These are phyloP conservation scores for Pelosia muscerda DNA, from an alignment of 2,888 invertebrate species.

Conservation along the genomic window DNA sequence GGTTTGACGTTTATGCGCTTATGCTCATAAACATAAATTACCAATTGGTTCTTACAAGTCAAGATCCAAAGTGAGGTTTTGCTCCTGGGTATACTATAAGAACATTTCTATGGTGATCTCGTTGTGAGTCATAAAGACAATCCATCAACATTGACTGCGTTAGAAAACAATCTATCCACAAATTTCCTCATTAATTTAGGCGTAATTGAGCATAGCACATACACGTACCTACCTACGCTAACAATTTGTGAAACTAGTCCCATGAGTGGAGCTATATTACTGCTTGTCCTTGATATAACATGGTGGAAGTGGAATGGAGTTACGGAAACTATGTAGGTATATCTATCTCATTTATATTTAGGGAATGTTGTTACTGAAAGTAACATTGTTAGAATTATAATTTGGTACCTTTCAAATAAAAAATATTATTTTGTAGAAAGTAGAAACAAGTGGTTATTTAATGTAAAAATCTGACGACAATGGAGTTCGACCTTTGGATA, in stretches of 20 bases:
- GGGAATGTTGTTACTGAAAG: not conserved
- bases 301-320: slow-evolving; percentile 32
- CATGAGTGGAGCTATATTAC: slow-evolving; percentile 53
- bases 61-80: not conserved
- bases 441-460: no score
- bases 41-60: no score
- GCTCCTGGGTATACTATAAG: not conserved
- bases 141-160: slow-evolving; percentile 33
- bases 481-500: no score
- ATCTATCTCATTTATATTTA: no score
- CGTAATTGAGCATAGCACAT: not conserved
- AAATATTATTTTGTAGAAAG: no score
- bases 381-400: no score
- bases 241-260: slow-evolving; percentile 37
- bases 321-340: slow-evolving; percentile 8
- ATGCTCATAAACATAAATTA: no score
- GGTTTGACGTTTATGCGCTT: no score
- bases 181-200: slow-evolving; percentile 40
- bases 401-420: no score
- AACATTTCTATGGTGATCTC: slow-evolving; percentile 3
- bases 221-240: not conserved
- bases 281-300: slow-evolving; percentile 63
- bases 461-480: no score
- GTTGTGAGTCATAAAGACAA: slow-evolving; percentile 11
- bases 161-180: slow-evolving; percentile 32